Evolutionary conservation across 64 coral and sea anemone genomes (phyloP).

Genomic region (Montipora efflorescens): DNA sequence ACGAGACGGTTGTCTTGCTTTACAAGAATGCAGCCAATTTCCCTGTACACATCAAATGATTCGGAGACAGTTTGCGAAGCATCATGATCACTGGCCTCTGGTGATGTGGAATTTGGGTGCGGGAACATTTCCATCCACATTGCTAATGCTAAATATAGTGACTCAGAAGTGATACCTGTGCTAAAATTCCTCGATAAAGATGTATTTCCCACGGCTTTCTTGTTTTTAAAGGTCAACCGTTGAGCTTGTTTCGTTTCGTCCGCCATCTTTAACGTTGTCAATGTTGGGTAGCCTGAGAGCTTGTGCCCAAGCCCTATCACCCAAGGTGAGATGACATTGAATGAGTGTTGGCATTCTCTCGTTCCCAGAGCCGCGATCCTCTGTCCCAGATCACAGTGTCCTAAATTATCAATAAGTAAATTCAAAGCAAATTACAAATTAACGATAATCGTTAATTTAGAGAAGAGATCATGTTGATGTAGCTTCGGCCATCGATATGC

Average conservation of each 20-base stretch:
- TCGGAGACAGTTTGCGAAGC: background rate
- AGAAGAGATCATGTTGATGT: too few species aligned
- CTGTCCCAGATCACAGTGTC: too few species aligned
- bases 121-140: constrained; percentile 58
- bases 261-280: background rate
- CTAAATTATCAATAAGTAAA: too few species aligned
- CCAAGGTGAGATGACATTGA: too few species aligned
- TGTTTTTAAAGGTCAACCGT: background rate
- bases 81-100: background rate
- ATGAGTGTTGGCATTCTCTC: too few species aligned
- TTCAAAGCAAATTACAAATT: too few species aligned
- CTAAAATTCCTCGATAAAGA: background rate
- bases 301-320: background rate
- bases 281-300: background rate
- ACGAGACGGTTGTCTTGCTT: constrained; percentile 24
- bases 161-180: constrained; percentile 6
- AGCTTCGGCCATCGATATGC: too few species aligned
- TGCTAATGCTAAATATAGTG: constrained; percentile 11
- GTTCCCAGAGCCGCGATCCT: too few species aligned
- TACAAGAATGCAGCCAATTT: constrained; percentile 39
- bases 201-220: too few species aligned
- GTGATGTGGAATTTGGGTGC: background rate
- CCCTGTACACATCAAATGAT: background rate
- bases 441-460: too few species aligned
- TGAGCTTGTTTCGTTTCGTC: background rate